These are phyloP conservation scores for Drosophila lini DNA, from an alignment of 1,140 invertebrate species.

Conservation along the genomic window DNA sequence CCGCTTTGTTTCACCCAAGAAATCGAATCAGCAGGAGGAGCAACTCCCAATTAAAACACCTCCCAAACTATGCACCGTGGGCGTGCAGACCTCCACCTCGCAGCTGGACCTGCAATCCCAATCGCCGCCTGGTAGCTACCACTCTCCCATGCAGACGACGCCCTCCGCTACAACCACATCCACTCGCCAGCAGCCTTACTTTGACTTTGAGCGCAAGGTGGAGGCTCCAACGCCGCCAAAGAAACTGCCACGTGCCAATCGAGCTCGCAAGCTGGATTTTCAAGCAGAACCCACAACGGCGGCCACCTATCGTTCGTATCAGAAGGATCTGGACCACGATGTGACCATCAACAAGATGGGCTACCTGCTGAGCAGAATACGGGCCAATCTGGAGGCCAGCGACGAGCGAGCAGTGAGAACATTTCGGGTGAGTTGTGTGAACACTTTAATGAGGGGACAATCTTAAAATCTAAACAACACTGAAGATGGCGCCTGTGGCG, in stretches of 20 bases:
- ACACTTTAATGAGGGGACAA: background rate
- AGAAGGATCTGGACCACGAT: slow-evolving; percentile 76
- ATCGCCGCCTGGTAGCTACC: slow-evolving; percentile 78
- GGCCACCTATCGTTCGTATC: slow-evolving; percentile 73
- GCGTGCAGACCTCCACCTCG: slow-evolving; percentile 70
- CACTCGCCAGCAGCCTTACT: slow-evolving; percentile 46
- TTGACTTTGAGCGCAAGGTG: slow-evolving; percentile 76
- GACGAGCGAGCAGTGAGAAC: slow-evolving; percentile 65
- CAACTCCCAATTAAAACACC: background rate
- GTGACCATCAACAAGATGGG: slow-evolving; percentile 76
- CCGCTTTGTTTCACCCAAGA: slow-evolving; percentile 78
- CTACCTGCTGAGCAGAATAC: slow-evolving; percentile 75
- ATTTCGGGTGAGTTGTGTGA: slow-evolving; percentile 74
- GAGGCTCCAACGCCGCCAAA: slow-evolving; percentile 66
- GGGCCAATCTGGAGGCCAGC: slow-evolving; percentile 74
- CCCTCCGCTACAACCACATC: slow-evolving; percentile 55
- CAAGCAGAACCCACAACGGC: slow-evolving; percentile 20
- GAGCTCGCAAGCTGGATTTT: slow-evolving; percentile 73
- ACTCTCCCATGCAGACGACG: slow-evolving; percentile 71
- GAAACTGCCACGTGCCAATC: slow-evolving; percentile 51
- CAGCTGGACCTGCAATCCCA: slow-evolving; percentile 59
- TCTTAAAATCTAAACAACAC: slow-evolving; percentile 45
- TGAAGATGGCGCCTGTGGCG: slow-evolving; percentile 85
- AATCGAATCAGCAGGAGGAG: slow-evolving; percentile 44
- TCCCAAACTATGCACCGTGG: slow-evolving; percentile 57